These are phyloP conservation scores for Sardina pilchardus DNA, from an alignment of 2,113 vertebrate species.

Conservation along the genomic window DNA sequence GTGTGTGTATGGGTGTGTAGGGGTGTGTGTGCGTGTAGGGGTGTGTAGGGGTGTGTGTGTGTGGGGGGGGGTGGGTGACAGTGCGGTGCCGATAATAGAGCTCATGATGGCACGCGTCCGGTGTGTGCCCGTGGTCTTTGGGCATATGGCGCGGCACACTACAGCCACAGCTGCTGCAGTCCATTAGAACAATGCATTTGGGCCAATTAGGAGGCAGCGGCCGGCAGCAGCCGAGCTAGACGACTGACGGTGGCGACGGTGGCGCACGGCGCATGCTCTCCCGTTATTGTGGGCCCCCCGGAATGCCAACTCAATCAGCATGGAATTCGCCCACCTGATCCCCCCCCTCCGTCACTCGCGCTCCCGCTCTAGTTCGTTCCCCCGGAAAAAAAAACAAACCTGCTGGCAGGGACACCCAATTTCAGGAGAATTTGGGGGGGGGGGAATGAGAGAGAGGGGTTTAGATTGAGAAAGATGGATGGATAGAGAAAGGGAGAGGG, in stretches of 20 bases:
- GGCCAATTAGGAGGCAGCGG: constrained; percentile 66
- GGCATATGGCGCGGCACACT: constrained; percentile 64
- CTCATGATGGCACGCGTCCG: neutral
- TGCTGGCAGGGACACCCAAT: too few relatives aligned
- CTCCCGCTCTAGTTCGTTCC: too few relatives aligned
- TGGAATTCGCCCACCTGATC: constrained; percentile 26
- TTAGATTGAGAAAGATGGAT: too few relatives aligned
- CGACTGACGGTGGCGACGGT: constrained; percentile 33
- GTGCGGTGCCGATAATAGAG: neutral
- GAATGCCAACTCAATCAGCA: neutral
- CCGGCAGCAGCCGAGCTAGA: constrained; percentile 52
- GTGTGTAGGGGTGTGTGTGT: constrained; percentile 34
- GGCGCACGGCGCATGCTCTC: neutral
- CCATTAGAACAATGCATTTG: constrained; percentile 73
- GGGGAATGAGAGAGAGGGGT: too few relatives aligned
- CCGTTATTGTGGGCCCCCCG: constrained; percentile 32
- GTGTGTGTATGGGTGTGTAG: constrained; percentile 46
- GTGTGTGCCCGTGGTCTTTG: constrained; percentile 50
- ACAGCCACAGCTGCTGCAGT: constrained; percentile 69
- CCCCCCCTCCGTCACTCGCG: too few relatives aligned
- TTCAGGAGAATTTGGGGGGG: too few relatives aligned
- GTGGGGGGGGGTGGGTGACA: constrained; percentile 14
- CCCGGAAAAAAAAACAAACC: too few relatives aligned
- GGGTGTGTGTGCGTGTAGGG: neutral
- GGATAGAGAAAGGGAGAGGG: too few relatives aligned